These are phyloP conservation scores for Synchiropus splendidus DNA, from an alignment of 2,113 vertebrate species.

Conservation along the genomic window DNA sequence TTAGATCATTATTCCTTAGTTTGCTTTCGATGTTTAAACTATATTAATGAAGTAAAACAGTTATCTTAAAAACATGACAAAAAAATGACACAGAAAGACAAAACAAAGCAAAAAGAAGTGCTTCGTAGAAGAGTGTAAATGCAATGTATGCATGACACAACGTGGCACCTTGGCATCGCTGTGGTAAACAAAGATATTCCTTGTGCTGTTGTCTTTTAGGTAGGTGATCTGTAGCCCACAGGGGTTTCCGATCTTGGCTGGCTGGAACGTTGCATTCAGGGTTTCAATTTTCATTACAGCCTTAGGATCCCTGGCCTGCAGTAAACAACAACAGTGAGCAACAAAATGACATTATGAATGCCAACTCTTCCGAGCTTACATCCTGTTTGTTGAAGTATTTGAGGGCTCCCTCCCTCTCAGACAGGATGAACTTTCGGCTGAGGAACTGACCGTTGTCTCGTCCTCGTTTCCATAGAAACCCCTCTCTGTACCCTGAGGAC, in stretches of 20 bases:
- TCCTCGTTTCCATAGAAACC: slow-evolving; percentile 92
- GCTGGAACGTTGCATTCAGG: slow-evolving; percentile 88
- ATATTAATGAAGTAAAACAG: too few relatives aligned
- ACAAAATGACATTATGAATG: background rate
- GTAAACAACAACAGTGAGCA: background rate
- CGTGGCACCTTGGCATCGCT: slow-evolving; percentile 78
- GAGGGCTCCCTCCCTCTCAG: slow-evolving; percentile 84
- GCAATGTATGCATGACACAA: too few relatives aligned
- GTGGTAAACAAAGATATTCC: slow-evolving; percentile 90
- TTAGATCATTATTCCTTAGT: too few relatives aligned
- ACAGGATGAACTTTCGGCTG: slow-evolving; percentile 86
- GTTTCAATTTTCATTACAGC: slow-evolving; percentile 87
- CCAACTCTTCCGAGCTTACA: slow-evolving; percentile 56
- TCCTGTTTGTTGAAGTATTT: slow-evolving; percentile 96
- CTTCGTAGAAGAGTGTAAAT: too few relatives aligned
- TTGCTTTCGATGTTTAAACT: too few relatives aligned
- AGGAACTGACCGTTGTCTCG: slow-evolving; percentile 91
- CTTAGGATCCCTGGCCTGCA: slow-evolving; percentile 87
- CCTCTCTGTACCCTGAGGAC: slow-evolving; percentile 84
- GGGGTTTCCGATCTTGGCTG: slow-evolving; percentile 83
- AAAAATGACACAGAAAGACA: too few relatives aligned
- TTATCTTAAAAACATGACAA: too few relatives aligned
- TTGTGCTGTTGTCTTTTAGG: slow-evolving; percentile 90
- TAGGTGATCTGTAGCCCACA: slow-evolving; percentile 90
- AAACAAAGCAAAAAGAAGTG: too few relatives aligned